phyloP scores from a whole-genome alignment of 2,113 vertebrate species.

The Grus americana region DNA sequence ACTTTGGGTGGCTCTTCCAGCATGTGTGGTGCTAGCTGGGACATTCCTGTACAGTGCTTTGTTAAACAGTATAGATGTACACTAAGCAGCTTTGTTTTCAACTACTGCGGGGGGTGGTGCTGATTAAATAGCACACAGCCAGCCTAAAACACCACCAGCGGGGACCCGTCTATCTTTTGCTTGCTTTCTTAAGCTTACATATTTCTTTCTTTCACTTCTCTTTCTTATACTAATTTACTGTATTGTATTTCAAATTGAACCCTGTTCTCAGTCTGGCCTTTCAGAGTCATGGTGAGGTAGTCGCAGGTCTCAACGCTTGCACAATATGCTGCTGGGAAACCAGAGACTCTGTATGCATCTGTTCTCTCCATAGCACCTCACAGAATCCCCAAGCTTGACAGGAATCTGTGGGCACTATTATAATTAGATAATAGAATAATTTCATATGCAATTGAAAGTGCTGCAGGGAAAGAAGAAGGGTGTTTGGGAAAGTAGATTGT shows the following conservation, averaged over 20 bases:
- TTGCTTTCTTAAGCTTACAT: neutral
- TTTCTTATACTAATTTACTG: neutral
- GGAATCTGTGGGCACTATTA: conserved; percentile 3
- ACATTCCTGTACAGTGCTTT: neutral
- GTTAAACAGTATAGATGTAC: too few species aligned
- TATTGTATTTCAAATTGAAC: neutral
- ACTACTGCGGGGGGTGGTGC: neutral
- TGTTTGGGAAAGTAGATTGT: conserved; percentile 45
- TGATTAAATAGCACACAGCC: neutral
- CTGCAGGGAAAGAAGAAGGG: conserved; percentile 38
- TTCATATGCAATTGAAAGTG: conserved; percentile 36
- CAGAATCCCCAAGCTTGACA: neutral
- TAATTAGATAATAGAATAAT: conserved; percentile 66
- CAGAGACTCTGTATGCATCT: fast-evolving
- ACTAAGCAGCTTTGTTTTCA: neutral
- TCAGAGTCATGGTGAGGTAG: fast-evolving
- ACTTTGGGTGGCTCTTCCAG: neutral
- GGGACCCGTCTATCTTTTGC: neutral
- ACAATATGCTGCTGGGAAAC: neutral
- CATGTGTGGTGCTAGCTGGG: neutral
- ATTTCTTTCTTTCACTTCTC: neutral
- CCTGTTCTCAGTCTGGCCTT: neutral
- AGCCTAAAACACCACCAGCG: neutral
- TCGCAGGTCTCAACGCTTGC: fast-evolving
- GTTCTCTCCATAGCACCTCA: neutral